Base-by-base conservation (phyloP, 2,888 invertebrate genomes). In the Saturnia japonica region DNA sequence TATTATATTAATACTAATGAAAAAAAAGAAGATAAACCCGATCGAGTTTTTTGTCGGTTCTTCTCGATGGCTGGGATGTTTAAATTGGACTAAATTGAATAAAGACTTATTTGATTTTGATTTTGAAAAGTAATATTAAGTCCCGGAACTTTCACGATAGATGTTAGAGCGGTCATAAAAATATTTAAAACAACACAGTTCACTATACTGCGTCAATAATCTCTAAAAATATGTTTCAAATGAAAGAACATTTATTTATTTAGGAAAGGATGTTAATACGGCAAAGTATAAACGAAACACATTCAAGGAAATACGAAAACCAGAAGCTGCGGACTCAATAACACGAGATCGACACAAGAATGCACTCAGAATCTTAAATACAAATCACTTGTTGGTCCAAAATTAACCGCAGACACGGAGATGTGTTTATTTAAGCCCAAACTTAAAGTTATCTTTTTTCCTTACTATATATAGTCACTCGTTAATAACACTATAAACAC, bases 401-500 rank as follows among this genome's bases (percentile, higher is more conserved):
- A 88, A 87, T 86, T 87, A 89, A 87, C 88, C 85, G 76, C 85
- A 79, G 78, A 82, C 82, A 80, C 79, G 77, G 73, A 73, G 76
- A 77, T 77, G 74, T 83, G 82, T 85, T 84, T 83, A 82, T 84
- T 85, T 85, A 81, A 80, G 77, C 71, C 73, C 25, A 42, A 57
- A 70, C 54, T 54, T 67, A n/a, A 47, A 34, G 45, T 66, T 64
- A 54, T 70, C 28, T 51, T 66, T 66, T 67, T 54, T 70, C 34
- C 34, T 28, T 40, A 74, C 75, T 75, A 78, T 74, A 84, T 78
- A 81, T 85, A 85, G 84, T 81, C 77, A 79, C 80, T 82, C 80
- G 82, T 82, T 84, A 80, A 84, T 80, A 80, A 77, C 77, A 81
- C 82, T 83, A 80, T 82, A 86, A 86, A 87, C 90, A 91, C 83